Evolutionary conservation across 2,797 vertebrate species (phyloP).

Genomic region (Lacerta agilis): DNA sequence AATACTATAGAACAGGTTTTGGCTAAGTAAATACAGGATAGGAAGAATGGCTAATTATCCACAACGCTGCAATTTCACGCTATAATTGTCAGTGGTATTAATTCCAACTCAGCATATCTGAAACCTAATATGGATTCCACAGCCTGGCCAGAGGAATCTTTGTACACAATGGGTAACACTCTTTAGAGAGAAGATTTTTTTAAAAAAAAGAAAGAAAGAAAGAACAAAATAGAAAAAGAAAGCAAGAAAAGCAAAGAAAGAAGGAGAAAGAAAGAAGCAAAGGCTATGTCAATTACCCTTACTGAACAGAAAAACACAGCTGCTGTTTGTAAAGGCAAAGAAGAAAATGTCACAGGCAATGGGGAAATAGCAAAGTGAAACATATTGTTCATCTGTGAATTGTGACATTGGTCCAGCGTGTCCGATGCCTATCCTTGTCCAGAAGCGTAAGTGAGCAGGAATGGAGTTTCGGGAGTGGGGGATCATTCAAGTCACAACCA

Average conservation of each 20-base stretch:
- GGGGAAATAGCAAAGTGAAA: conserved; percentile 38
- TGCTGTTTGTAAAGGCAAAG: conserved; percentile 56
- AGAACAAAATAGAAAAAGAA: no score
- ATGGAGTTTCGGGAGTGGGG: not conserved
- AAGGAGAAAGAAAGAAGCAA: not conserved
- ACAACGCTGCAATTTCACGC: conserved; percentile 49
- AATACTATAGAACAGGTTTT: conserved; percentile 35
- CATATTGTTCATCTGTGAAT: conserved; percentile 13
- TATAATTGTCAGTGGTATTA: conserved; percentile 49
- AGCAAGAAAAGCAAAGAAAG: not conserved
- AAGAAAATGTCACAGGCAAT: conserved; percentile 21
- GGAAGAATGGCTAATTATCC: conserved; percentile 60
- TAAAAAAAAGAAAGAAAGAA: no score
- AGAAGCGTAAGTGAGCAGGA: not conserved
- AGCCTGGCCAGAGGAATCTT: conserved; percentile 47
- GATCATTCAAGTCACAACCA: not conserved
- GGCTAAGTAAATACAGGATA: conserved; percentile 53
- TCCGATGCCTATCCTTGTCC: not conserved
- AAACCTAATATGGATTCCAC: conserved; percentile 50
- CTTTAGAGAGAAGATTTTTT: not conserved
- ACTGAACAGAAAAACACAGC: conserved; percentile 34
- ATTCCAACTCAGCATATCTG: conserved; percentile 48
- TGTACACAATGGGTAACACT: conserved; percentile 42
- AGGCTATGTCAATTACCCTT: conserved; percentile 36
- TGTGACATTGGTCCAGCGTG: not conserved